These are phyloP conservation scores for Axea sp. DNA, from an alignment of 2,888 invertebrate genomes.

Conservation along the genomic window DNA sequence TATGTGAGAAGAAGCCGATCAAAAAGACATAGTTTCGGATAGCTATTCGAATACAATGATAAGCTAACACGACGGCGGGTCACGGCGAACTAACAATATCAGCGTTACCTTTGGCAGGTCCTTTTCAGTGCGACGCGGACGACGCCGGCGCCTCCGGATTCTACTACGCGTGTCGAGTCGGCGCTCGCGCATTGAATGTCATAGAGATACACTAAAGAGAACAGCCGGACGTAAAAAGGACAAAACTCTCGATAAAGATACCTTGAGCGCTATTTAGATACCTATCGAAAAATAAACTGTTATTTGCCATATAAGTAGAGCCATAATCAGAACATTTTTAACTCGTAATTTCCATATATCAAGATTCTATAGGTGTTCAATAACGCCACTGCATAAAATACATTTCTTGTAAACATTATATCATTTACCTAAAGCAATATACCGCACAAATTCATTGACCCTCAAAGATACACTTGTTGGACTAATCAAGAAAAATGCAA, in stretches of 20 bases:
- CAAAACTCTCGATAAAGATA: slow-evolving; percentile 59
- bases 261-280: slow-evolving; percentile 53
- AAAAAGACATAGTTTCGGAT: slow-evolving; percentile 6
- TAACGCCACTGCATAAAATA: too few relatives aligned
- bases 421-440: slow-evolving; percentile 24
- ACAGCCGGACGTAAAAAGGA: slow-evolving; percentile 59
- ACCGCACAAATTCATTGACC: slow-evolving; percentile 28
- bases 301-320: slow-evolving; percentile 23
- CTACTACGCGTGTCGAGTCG: slow-evolving; percentile 62
- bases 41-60: slow-evolving; percentile 14
- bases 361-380: not conserved
- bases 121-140: slow-evolving; percentile 62
- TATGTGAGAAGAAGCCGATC: slow-evolving; percentile 34
- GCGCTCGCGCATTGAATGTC: slow-evolving; percentile 62
- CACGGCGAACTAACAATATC: slow-evolving; percentile 63
- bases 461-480: slow-evolving; percentile 12
- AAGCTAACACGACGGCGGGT: slow-evolving; percentile 56
- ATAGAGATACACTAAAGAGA: slow-evolving; percentile 57
- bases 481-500: slow-evolving; percentile 12
- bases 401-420: not conserved
- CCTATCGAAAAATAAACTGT: slow-evolving; percentile 46
- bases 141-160: slow-evolving; percentile 64
- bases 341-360: not conserved
- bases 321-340: slow-evolving; percentile 3
- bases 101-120: slow-evolving; percentile 63